These are phyloP conservation scores for Drosophila mayaguana DNA, from an alignment of 2,888 invertebrate genomes.

Conservation along the genomic window DNA sequence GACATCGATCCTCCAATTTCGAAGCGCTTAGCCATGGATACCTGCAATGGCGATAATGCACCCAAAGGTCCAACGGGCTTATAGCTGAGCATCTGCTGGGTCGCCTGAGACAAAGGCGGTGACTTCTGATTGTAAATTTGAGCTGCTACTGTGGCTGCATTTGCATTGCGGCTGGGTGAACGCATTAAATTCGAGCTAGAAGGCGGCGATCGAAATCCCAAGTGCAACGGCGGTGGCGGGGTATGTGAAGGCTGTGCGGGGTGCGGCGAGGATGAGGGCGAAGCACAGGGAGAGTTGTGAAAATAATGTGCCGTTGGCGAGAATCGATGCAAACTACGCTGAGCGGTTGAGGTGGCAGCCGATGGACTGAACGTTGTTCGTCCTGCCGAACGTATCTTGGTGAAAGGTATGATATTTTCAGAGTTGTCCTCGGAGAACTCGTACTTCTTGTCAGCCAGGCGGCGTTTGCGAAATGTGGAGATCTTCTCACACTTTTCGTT, in stretches of 20 bases:
- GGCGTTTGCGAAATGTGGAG: constrained; percentile 93
- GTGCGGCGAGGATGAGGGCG: constrained; percentile 84
- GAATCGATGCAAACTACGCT: constrained; percentile 71
- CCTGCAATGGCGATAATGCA: constrained; percentile 83
- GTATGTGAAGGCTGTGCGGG: constrained; percentile 70
- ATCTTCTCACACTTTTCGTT: constrained; percentile 93
- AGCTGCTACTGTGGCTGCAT: constrained; percentile 63
- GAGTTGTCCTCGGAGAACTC: constrained; percentile 94
- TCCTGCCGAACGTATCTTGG: constrained; percentile 81
- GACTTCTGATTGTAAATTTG: constrained; percentile 80
- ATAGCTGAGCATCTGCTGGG: constrained; percentile 83
- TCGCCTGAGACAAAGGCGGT: constrained; percentile 80
- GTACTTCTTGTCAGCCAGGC: constrained; percentile 95
- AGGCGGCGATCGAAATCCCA: constrained; percentile 83
- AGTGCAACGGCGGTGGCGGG: constrained; percentile 57
- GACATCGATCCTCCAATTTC: constrained; percentile 84
- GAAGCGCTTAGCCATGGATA: constrained; percentile 83
- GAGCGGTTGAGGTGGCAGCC: constrained; percentile 47
- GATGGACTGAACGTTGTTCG: constrained; percentile 54
- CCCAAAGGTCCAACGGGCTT: constrained; percentile 83
- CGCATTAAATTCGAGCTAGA: constrained; percentile 78
- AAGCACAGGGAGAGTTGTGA: constrained; percentile 84
- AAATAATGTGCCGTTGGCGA: constrained; percentile 81
- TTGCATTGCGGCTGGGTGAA: constrained; percentile 81
- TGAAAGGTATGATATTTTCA: constrained; percentile 87